phyloP scores from a whole-genome alignment of 2,888 invertebrate genomes.

The Leptopilina drosophilae region DNA sequence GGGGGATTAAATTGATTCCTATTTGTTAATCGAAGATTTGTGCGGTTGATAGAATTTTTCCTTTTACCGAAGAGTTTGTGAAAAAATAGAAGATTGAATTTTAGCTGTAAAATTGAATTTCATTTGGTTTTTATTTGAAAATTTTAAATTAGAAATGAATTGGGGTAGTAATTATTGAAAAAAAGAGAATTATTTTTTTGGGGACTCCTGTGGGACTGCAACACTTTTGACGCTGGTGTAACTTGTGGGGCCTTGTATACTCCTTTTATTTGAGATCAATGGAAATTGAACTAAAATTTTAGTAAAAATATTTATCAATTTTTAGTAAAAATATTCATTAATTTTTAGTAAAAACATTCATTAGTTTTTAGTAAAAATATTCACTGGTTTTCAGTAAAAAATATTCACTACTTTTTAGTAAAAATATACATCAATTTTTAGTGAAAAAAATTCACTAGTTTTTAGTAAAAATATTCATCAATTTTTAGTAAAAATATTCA shows the following conservation, averaged over 20 bases:
- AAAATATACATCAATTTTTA: no score
- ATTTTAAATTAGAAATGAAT: background rate
- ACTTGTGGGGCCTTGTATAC: background rate
- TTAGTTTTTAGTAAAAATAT: no score
- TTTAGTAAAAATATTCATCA: no score
- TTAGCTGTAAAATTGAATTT: background rate
- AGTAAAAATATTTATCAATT: no score
- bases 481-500: no score
- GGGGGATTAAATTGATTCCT: conserved; percentile 19
- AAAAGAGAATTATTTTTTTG: background rate
- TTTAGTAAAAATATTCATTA: no score
- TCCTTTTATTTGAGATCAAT: no score
- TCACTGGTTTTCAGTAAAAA: no score
- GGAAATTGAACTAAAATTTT: no score
- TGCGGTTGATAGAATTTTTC: background rate
- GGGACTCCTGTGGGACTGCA: conserved; percentile 4
- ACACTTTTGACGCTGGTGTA: background rate
- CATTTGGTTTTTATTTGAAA: background rate
- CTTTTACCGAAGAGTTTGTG: conserved; percentile 7
- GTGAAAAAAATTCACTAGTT: no score
- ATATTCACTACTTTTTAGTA: no score
- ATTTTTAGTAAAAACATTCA: no score
- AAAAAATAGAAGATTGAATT: background rate
- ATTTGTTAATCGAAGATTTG: conserved; percentile 35
- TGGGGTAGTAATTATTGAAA: background rate